Percentiles rank a stretch among this genome's conserved stretches.
phyloP scores from a whole-genome alignment of 2,113 vertebrate species.

The Lontra canadensis region DNA sequence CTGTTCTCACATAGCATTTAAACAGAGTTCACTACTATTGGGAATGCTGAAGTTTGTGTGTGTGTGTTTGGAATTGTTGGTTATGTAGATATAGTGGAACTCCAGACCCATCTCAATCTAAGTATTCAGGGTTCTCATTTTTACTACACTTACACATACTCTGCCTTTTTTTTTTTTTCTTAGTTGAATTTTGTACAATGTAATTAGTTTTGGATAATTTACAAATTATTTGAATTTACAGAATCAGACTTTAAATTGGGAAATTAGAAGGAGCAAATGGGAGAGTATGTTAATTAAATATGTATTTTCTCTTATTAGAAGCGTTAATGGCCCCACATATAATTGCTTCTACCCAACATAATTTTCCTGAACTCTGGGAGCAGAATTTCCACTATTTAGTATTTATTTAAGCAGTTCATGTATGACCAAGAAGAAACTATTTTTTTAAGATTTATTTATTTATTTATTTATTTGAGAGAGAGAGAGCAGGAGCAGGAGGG shows the following conservation, averaged over 20 bases:
- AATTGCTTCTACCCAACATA: background rate
- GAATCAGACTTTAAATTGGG: conserved; percentile 7
- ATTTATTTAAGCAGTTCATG: background rate
- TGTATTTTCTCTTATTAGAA: background rate
- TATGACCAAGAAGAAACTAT: background rate
- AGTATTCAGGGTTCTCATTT: background rate
- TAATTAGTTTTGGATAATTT: conserved; percentile 28
- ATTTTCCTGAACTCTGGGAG: background rate
- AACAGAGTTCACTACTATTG: background rate
- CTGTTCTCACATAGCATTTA: background rate
- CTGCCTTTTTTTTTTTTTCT: background rate
- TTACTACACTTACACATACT: background rate
- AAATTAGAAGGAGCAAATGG: background rate
- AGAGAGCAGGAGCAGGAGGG: background rate
- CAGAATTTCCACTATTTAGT: background rate
- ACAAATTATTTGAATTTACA: background rate
- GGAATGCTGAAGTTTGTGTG: background rate
- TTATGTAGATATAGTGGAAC: background rate
- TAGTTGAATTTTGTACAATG: background rate
- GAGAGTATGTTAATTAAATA: conserved; percentile 23
- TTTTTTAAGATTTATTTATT: background rate
- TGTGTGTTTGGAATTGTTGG: background rate
- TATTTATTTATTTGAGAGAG: background rate
- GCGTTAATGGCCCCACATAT: background rate
- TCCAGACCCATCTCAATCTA: background rate